A percentile compares a stretch with the other conserved stretches of the same genome.
Conservation (phyloP, 2,888 invertebrate genomes). For the Dasysyrphus albostriatus region DNA sequence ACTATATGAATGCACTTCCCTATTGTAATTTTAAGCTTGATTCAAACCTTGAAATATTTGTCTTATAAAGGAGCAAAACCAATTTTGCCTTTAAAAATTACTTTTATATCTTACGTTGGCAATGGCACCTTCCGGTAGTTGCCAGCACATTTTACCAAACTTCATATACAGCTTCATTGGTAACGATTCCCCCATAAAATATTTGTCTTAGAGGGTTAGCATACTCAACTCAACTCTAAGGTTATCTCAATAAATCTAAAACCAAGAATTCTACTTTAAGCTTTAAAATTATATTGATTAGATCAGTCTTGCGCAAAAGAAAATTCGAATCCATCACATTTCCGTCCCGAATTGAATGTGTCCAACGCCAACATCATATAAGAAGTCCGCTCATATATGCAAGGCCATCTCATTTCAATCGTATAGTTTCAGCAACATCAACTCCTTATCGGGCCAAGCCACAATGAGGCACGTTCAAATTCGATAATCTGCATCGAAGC, state of each 20-base stretch:
- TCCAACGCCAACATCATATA: conserved; percentile 44
- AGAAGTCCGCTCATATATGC: conserved; percentile 20
- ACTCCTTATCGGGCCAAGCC: conserved; percentile 48
- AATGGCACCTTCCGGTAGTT: too few species aligned
- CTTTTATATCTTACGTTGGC: too few species aligned
- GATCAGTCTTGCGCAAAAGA: neutral
- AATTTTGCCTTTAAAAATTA: too few species aligned
- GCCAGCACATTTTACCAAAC: too few species aligned
- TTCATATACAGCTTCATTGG: too few species aligned
- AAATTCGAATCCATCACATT: conserved; percentile 50
- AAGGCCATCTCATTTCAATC: conserved; percentile 33
- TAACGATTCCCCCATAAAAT: neutral
- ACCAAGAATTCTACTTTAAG: conserved; percentile 16
- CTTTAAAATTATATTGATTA: conserved; percentile 24
- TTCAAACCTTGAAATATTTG: too few species aligned
- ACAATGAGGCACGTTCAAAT: conserved; percentile 47
- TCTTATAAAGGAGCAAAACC: too few species aligned
- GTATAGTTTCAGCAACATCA: conserved; percentile 10
- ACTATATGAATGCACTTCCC: too few species aligned
- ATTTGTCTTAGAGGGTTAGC: neutral
- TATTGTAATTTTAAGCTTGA: too few species aligned
- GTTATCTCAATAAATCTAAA: conserved; percentile 10
- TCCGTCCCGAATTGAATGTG: conserved; percentile 54
- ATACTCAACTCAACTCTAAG: neutral
- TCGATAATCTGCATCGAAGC: conserved; percentile 67